Evolutionary conservation across 2,113 vertebrate genomes (phyloP), one percentile per base, ranked within the genome.

Genomic region (Chascanopsetta lugubris): DNA sequence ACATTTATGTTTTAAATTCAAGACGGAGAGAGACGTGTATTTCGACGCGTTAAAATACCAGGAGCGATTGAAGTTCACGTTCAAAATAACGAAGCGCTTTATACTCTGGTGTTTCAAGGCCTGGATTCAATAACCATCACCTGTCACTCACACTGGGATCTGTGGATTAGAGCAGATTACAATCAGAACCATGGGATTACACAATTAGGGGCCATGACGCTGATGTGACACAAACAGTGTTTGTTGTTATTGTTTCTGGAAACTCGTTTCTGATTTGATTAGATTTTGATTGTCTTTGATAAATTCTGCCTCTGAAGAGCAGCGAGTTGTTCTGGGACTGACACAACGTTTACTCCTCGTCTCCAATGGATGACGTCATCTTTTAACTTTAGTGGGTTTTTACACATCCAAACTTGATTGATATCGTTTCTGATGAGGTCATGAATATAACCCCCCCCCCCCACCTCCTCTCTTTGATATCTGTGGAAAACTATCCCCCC

Each of bases 181-280:
- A 79, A 55, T 29, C 42, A n/a, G 1, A 61, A 85, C 86, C 75
- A 75, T 56, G 26, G 85, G 84, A 89, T 90, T 87, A 87, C 69
- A 82, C 82, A 88, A 77, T 85, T 85, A 84, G 53, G 46, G 22
- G 38, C 12, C 8, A 20, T n/a, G n/a, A n/a, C 17, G 8, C 21
- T 48, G n/a, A 32, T 48, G 30, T 71, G 70, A 62, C 42, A 49
- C 43, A 1, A 67, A 57, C 40, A 51, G 4, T 3, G 13, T 38
- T 22, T 47, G 17, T 50, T 50, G 17, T 29, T 49, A 25, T 50
- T 50, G 26, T 42, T 42, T 15, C 40, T 42, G 2, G 3, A 47
- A 36, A 13, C 11, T 11, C 10, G 20, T 21, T 27, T 11, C 26
- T 29, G 34, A 13, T 18, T 20, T 6, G 49, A 48, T 6, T 17